phyloP scores from a whole-genome alignment of 2,113 vertebrate genomes.

The Rynchops niger region DNA sequence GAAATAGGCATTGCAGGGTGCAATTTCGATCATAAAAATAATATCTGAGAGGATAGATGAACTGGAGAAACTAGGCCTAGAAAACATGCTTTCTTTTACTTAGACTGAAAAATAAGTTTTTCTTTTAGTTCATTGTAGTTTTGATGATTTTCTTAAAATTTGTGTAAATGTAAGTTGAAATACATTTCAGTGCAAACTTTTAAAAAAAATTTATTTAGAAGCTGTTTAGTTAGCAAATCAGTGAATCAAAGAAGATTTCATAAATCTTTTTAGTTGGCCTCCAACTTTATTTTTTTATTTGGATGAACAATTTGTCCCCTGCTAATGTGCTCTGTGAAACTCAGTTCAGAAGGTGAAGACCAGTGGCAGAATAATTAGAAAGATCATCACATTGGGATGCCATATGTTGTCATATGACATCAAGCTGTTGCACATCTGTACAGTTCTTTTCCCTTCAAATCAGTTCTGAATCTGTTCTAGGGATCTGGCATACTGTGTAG shows the following conservation, averaged over 20 bases:
- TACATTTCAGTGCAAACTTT: background rate
- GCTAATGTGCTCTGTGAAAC: background rate
- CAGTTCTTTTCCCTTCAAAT: background rate
- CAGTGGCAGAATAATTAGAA: background rate
- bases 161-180: background rate
- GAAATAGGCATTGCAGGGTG: background rate
- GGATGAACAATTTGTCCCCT: background rate
- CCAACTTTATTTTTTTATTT: background rate
- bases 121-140: background rate
- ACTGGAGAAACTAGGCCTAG: background rate
- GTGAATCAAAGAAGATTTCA: rapidly evolving
- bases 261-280: background rate
- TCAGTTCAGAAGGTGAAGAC: background rate
- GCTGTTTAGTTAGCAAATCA: background rate
- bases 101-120: background rate
- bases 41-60: background rate
- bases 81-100: background rate
- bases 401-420: background rate
- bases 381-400: background rate
- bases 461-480: background rate
- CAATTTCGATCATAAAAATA: background rate
- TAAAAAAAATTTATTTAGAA: background rate
- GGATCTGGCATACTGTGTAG: background rate
- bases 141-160: background rate
- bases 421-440: background rate